These are phyloP conservation scores for Graptemys geographica DNA, from an alignment of 2,797 vertebrate genomes.

Conservation along the genomic window DNA sequence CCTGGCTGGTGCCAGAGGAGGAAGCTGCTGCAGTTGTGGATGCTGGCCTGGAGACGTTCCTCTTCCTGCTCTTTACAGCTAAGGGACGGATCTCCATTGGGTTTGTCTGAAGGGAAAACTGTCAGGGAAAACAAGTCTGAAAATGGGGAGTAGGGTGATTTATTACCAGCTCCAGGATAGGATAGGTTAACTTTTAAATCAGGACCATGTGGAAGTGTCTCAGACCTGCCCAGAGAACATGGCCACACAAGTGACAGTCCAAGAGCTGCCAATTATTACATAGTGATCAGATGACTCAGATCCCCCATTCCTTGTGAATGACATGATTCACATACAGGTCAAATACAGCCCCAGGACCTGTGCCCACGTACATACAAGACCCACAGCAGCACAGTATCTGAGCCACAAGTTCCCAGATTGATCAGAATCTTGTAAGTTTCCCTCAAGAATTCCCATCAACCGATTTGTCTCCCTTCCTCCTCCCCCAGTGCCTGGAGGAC, in stretches of 20 bases:
- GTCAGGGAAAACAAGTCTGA: constrained; percentile 73
- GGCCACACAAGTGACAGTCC: neutral
- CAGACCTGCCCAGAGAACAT: neutral
- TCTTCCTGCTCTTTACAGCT: constrained; percentile 85
- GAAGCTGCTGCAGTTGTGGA: neutral
- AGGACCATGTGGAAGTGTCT: neutral
- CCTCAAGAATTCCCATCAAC: neutral
- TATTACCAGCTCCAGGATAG: neutral
- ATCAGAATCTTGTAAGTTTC: neutral
- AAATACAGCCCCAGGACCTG: neutral
- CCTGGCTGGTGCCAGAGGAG: constrained; percentile 77
- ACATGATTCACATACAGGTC: neutral
- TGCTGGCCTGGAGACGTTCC: constrained; percentile 81
- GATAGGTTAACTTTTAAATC: neutral
- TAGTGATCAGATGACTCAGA: neutral
- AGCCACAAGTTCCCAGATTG: neutral
- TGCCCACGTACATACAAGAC: neutral
- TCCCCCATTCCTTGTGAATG: neutral
- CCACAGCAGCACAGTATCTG: rapidly evolving
- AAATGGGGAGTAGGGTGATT: neutral
- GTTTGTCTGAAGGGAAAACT: constrained; percentile 82
- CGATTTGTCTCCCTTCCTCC: neutral
- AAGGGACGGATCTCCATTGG: constrained; percentile 86
- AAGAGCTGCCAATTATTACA: neutral
- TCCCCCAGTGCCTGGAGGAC: neutral